Base-by-base conservation (phyloP, 1,140 invertebrate species). In the Cyclargus thomasi region DNA sequence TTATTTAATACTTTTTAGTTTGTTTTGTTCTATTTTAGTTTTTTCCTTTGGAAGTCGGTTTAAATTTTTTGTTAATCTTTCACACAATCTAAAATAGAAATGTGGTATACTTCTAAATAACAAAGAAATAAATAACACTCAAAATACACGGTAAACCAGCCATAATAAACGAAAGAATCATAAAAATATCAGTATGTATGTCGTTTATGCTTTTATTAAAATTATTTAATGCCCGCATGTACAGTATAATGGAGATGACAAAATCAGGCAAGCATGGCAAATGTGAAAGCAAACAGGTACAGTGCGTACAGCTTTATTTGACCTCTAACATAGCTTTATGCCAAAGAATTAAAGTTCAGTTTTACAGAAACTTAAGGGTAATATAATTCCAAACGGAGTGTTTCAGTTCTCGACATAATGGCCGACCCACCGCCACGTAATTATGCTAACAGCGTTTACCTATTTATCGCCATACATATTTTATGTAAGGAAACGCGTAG, bases 201-300 rank as follows among this genome's bases (percentile, higher is more conserved):
- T 47, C 39, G 39, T 47, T 47, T 47, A 16, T 47, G 39, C 39
- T 47, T 47, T 47, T 47, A 47, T 22, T 22, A 22, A 62, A 16
- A 62, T 14, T 21, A 59, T 65, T 66, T 21, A 14, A 21, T 63
- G 59, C 47, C 18, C 67, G 57, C 68, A 53, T 66, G 67, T 71
- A 68, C 55, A 16, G 63, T 57, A 62, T 71, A 68, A 71, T 71
- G 70, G 68, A 71, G 67, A 71, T 71, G 70, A 66, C 70, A 71
- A 71, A 66, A 66, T 66, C 67, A 71, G 70, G 70, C 64, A 47
- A 55, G 55, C 67, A 36, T 71, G 67, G 68, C 39, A 11, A 16
- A 47, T 47, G 39, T 47, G 39, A 47, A 47, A 47, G 39, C 39
- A 47, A 47, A 47, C 39, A 47, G 39, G 39, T 16, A 47, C 39